Conservation (phyloP, 2,888 invertebrate species). For the Oscheius sp. region DNA sequence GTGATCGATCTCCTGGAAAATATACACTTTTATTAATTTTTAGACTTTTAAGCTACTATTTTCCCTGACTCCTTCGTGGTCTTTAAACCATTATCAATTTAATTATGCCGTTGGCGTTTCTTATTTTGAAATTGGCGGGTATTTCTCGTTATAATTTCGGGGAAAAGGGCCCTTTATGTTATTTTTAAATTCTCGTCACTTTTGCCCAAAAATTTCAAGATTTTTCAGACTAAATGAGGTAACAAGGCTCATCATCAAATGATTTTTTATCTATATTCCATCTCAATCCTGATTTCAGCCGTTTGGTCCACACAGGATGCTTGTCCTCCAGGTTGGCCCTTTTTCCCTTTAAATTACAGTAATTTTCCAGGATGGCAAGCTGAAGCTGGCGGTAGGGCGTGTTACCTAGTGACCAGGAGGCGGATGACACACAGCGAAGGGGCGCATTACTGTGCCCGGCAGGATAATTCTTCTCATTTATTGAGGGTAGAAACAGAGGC, state of each 20-base stretch:
- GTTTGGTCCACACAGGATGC: not conserved
- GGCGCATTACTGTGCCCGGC: constrained; percentile 49
- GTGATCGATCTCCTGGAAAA: constrained; percentile 55
- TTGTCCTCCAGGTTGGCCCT: constrained; percentile 3
- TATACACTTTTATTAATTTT: not conserved
- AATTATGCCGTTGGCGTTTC: too few relatives aligned
- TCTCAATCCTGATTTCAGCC: constrained; percentile 13
- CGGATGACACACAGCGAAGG: constrained; percentile 56
- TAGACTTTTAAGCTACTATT: too few relatives aligned
- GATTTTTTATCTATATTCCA: constrained; percentile 13
- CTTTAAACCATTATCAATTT: too few relatives aligned
- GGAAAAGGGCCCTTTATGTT: too few relatives aligned
- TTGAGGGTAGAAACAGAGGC: constrained; percentile 55
- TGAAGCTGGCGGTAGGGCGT: constrained; percentile 48
- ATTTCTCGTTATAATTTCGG: too few relatives aligned
- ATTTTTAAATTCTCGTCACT: too few relatives aligned
- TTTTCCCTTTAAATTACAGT: not conserved
- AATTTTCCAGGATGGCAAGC: constrained; percentile 45
- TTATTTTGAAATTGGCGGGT: not conserved
- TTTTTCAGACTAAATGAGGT: constrained; percentile 25
- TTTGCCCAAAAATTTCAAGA: not conserved
- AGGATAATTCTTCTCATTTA: constrained; percentile 51
- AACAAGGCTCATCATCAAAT: constrained; percentile 8
- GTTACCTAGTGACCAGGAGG: constrained; percentile 53
- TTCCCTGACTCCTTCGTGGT: not conserved